Evolutionary conservation across 2,888 invertebrate genomes (phyloP), one percentile per base, ranked within the genome.

Genomic region (Eremobia ochroleuca): DNA sequence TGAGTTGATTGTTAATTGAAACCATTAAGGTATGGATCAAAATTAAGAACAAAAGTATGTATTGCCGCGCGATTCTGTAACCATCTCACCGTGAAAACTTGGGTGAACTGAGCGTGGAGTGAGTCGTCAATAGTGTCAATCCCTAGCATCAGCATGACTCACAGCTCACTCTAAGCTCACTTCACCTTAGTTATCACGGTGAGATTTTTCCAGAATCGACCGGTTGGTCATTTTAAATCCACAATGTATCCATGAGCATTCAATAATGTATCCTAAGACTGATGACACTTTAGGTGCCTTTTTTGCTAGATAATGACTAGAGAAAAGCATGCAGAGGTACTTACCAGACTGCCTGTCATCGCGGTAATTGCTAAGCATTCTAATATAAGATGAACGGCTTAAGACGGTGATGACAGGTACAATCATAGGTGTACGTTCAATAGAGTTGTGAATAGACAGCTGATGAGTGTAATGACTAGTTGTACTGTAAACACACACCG

Each of bases 391-490:
- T 59, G 73, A 59, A 73, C 72, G 52, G 66, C 49, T 73, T 52
- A 21, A n/a, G n/a, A 40, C 25, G 13, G 85, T 58, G 18, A 73
- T 83, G 86, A 86, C 77, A 70, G 67, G 15, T 82, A 34, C 34
- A 82, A 85, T 83, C 82, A 83, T 82, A 82, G 65, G 66, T 73
- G 43, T 82, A 31, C 15, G 62, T 52, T 55, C 34, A 64, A 77
- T 64, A n/a, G 55, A 71, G 66, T 43, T 62, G 34, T 77, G 43
- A 70, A 83, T 67, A 66, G 34, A 64, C 49, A 59, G 52, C 40
- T 82, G 77, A 82, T 82, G 86, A 77, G 52, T 73, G n/a, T 85
- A 81, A 71, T 81, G 21, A 81, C 52, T 25, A 31, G 52, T 49
- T 40, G n/a, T 46, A 65, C 40, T 43, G 9, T 13, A 62, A 34